Conservation (phyloP, 2,113 vertebrate genomes). For the Pedetes capensis region DNA sequence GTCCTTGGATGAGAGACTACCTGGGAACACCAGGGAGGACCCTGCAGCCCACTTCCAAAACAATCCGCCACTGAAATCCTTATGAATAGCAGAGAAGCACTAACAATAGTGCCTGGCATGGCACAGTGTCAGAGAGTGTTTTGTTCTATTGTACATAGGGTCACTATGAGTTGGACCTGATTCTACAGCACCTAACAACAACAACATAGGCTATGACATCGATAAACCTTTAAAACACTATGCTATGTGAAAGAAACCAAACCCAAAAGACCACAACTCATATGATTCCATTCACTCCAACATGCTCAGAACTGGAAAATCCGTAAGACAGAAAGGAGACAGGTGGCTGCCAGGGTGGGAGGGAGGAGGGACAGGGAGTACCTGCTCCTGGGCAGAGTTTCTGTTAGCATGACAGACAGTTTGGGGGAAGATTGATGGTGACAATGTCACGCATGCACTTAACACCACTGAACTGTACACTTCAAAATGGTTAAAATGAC, state of each 20-base stretch:
- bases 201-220: no score
- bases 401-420: background rate
- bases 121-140: no score
- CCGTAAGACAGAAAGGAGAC: background rate
- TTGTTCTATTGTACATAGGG: no score
- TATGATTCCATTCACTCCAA: background rate
- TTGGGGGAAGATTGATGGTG: background rate
- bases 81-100: no score
- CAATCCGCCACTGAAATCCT: no score
- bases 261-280: background rate
- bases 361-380: background rate
- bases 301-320: background rate
- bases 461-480: background rate
- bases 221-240: background rate
- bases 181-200: no score
- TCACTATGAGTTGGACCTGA: no score
- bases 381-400: no score
- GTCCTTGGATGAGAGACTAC: no score
- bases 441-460: background rate
- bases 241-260: background rate
- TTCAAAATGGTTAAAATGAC: background rate
- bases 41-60: no score
- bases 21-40: no score
- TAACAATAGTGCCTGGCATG: no score
- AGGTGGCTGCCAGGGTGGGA: background rate